Evolutionary conservation across 2,888 invertebrate species (phyloP).

Genomic region (Calameuta pallipes): DNA sequence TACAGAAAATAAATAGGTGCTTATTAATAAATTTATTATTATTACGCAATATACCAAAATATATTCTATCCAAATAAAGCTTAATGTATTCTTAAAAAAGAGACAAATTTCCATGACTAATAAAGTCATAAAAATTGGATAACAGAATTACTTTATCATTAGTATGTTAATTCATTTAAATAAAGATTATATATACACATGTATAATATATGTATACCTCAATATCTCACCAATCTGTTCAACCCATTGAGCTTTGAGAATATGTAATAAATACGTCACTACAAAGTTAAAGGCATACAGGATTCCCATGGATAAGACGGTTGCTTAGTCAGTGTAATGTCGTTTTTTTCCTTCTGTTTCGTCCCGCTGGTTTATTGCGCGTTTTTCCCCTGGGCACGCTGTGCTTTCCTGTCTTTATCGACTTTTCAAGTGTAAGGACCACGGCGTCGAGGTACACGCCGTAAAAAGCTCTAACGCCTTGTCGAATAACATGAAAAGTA

Average conservation of each 20-base stretch:
- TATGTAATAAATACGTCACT: neutral
- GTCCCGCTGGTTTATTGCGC: constrained; percentile 1
- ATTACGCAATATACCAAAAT: neutral
- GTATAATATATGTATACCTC: neutral
- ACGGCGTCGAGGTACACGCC: neutral
- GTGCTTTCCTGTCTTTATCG: neutral
- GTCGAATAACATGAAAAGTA: neutral
- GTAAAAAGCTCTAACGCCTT: neutral
- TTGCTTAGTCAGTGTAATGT: constrained; percentile 1
- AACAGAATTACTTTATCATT: neutral
- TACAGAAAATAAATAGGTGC: too few species aligned
- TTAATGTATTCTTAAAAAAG: neutral
- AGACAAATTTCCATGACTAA: neutral
- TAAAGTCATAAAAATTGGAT: neutral
- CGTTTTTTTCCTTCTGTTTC: neutral
- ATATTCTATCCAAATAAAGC: neutral
- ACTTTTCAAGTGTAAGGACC: neutral
- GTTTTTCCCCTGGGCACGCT: neutral
- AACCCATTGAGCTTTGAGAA: neutral
- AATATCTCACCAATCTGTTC: neutral
- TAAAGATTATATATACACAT: too few species aligned
- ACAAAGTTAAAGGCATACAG: neutral
- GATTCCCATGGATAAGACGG: neutral
- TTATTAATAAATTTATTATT: too few species aligned
- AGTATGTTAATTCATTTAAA: too few species aligned